Evolutionary conservation across 2,113 vertebrate genomes (phyloP), one percentile per base, ranked within the genome.

Genomic region (Desmodus rotundus): DNA sequence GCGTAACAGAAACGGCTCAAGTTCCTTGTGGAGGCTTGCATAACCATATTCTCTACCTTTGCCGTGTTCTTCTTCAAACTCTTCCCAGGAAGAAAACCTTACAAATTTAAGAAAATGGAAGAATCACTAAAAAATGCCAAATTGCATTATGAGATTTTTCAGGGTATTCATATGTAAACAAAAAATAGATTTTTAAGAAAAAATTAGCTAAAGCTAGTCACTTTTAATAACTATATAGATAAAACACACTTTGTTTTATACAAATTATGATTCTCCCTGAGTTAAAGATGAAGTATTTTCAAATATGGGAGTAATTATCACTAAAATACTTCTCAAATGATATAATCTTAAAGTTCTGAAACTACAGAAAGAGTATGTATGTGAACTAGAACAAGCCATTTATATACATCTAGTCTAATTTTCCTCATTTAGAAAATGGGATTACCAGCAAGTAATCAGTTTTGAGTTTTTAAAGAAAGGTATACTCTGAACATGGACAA

Each of bases 11-110:
- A 99, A 99, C 0, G 99, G 99, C 97, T 99, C 99, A 93, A 99
- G 99, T 95, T 99, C 99, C 98, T 99, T 99, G 97, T 99, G 99
- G 87, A 99, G 99, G 97, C 99, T 99, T 85, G 99, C 99, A 97
- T 99, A 99, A 85, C 99, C 99, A 2, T 98, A 99, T 95, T 99
- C 99, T 96, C 99, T 98, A 47, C 99, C 99, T 98, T 99, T 99
- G 10, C 99, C 99, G 76, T 99, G 99, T 17, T 99, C 99, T 93
- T 99, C 99, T 98, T 99, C 99, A 98, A 99, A 99, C 95, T 99
- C 91, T 98, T 99, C 99, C 99, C 99, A 99, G 0, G 99, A 99
- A 91, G 99, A 99, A 98, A 99, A 99, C 97, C 99, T 99, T 97
- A 65, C 97, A 96, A 87, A 93, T 50, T 96, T 88, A 81, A 97